These are phyloP conservation scores for Valencia hispanica DNA, from an alignment of 2,797 vertebrate genomes.

Conservation along the genomic window DNA sequence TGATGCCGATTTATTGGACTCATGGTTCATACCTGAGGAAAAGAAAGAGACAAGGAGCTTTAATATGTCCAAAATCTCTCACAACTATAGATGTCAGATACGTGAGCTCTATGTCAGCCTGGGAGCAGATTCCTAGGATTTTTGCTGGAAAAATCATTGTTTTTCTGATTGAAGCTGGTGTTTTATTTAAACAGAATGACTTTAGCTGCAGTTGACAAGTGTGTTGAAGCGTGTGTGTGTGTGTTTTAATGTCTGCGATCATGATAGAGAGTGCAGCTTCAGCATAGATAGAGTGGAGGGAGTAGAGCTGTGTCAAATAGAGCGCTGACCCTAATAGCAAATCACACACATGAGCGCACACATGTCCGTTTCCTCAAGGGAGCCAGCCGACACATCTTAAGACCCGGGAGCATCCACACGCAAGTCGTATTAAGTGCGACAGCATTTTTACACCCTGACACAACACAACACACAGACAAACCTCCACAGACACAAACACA, in stretches of 20 bases:
- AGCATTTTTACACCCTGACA: constrained; percentile 39
- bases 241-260: constrained; percentile 49
- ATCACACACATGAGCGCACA: constrained; percentile 74
- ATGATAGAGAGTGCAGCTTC: constrained; percentile 56
- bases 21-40: constrained; percentile 97
- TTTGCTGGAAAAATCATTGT: not conserved
- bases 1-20: constrained; percentile 94
- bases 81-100: not conserved
- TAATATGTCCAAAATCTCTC: not conserved
- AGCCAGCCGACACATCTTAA: constrained; percentile 65
- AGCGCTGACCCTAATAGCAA: constrained; percentile 78
- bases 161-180: not conserved
- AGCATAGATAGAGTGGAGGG: constrained; percentile 46
- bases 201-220: constrained; percentile 26
- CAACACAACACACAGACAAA: constrained; percentile 21
- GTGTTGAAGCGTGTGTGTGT: constrained; percentile 15
- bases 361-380: constrained; percentile 74
- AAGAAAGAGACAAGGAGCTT: constrained; percentile 24
- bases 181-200: constrained; percentile 33
- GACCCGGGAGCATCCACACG: constrained; percentile 42
- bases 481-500: constrained; percentile 7
- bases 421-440: constrained; percentile 41
- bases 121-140: not conserved
- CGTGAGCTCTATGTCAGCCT: constrained; percentile 6
- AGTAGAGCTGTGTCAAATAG: constrained; percentile 65